Evolutionary conservation across 2,113 vertebrate species (phyloP).

Genomic region (Vulpes vulpes): DNA sequence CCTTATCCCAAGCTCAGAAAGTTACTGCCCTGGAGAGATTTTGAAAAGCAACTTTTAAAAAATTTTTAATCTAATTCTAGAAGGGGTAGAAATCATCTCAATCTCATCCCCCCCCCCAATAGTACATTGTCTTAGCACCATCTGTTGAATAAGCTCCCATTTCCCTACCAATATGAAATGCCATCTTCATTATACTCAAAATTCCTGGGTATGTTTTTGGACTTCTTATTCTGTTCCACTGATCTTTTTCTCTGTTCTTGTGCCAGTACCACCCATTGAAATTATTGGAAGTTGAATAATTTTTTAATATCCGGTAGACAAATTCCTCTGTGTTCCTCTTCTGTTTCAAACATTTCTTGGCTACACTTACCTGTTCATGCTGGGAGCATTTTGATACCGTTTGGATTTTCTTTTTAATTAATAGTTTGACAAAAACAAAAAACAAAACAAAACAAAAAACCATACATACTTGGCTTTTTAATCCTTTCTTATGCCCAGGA

Average conservation of each 20-base stretch:
- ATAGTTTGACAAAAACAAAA: neutral
- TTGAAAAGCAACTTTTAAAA: neutral
- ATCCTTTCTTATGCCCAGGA: neutral
- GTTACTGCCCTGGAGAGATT: neutral
- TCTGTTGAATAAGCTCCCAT: neutral
- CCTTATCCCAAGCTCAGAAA: neutral
- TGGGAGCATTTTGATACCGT: neutral
- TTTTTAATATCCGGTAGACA: conserved; percentile 73
- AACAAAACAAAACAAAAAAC: neutral
- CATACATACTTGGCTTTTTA: neutral
- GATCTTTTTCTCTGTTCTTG: conserved; percentile 54
- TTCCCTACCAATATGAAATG: neutral
- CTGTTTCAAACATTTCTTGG: conserved; percentile 59
- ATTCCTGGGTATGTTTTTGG: neutral
- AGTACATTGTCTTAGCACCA: neutral
- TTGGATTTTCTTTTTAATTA: conserved; percentile 4
- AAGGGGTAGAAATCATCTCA: neutral
- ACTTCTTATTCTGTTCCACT: neutral
- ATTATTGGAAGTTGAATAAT: conserved; percentile 63
- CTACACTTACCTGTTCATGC: conserved; percentile 50
- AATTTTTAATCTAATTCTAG: neutral
- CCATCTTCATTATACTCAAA: neutral
- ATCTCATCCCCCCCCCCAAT: neutral
- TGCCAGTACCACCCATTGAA: conserved; percentile 65
- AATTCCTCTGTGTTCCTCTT: conserved; percentile 56